Percentiles rank a stretch among this genome's conserved stretches.
Conservation (phyloP, 2,113 vertebrate species). For the Phyllostomus discolor region DNA sequence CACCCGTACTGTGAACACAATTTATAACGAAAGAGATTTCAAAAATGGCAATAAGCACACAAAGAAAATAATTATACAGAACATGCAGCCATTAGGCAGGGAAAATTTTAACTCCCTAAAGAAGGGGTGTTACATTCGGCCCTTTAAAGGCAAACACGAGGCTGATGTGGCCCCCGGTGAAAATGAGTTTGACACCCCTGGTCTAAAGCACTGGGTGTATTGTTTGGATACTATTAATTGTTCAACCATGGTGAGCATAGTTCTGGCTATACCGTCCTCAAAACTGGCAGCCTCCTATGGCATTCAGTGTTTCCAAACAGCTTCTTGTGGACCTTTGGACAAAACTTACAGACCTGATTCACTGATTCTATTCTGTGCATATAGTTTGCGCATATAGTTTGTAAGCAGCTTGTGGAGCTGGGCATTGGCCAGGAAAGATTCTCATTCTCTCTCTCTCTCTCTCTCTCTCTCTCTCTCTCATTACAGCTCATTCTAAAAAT, state of each 20-base stretch:
- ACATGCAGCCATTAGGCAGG: constrained; percentile 5
- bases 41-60: constrained; percentile 47
- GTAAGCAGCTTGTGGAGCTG: constrained; percentile 43
- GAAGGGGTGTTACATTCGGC: no score
- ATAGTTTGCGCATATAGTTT: background rate
- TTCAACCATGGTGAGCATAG: background rate
- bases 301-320: constrained; percentile 54
- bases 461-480: background rate
- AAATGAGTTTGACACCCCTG: no score
- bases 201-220: constrained; percentile 17
- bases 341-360: constrained; percentile 2
- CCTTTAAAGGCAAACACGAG: no score
- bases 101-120: constrained; percentile 38
- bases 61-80: constrained; percentile 57
- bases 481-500: constrained; percentile 47
- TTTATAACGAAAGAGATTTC: constrained; percentile 53
- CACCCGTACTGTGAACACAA: constrained; percentile 18
- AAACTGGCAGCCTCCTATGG: constrained; percentile 26
- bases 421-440: constrained; percentile 43
- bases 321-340: background rate
- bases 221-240: constrained; percentile 36
- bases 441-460: background rate
- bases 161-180: no score
- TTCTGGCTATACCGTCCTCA: background rate
- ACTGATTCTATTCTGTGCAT: background rate